A percentile compares a stretch with the other conserved stretches of the same genome.
Conservation (phyloP, 2,113 vertebrate genomes). For the Spea multiplicata region DNA sequence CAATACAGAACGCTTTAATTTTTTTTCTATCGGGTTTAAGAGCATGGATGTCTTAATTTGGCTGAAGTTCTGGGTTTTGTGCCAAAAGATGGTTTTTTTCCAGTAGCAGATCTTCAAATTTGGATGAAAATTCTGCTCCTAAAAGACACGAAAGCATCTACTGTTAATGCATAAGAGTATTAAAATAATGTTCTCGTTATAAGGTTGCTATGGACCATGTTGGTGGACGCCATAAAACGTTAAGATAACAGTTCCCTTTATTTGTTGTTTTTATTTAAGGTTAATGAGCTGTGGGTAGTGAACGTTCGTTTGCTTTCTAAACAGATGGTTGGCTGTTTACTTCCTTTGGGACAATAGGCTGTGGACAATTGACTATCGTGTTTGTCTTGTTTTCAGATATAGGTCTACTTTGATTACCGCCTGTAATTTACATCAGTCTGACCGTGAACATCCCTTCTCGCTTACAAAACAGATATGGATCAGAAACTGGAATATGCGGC, state of each 20-base stretch:
- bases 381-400: not conserved
- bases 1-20: too few relatives aligned
- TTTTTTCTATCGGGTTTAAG: not conserved
- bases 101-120: conserved; percentile 18
- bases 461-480: too few relatives aligned
- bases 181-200: conserved; percentile 14
- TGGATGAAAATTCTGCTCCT: conserved; percentile 16
- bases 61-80: not conserved
- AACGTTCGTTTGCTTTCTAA: conserved; percentile 12
- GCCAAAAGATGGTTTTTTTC: conserved; percentile 3
- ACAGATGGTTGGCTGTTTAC: not conserved
- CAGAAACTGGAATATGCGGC: too few relatives aligned
- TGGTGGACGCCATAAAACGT: conserved; percentile 18
- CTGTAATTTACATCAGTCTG: not conserved
- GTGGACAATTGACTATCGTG: not conserved
- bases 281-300: conserved; percentile 15
- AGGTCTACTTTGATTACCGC: not conserved
- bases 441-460: not conserved
- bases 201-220: conserved; percentile 3
- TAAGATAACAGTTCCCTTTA: not conserved
- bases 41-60: not conserved
- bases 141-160: not conserved
- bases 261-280: conserved; percentile 23
- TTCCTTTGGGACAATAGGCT: not conserved
- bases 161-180: conserved; percentile 1